These are phyloP conservation scores for Myxocyprinus asiaticus DNA, from an alignment of 2,113 vertebrate genomes.

Conservation along the genomic window DNA sequence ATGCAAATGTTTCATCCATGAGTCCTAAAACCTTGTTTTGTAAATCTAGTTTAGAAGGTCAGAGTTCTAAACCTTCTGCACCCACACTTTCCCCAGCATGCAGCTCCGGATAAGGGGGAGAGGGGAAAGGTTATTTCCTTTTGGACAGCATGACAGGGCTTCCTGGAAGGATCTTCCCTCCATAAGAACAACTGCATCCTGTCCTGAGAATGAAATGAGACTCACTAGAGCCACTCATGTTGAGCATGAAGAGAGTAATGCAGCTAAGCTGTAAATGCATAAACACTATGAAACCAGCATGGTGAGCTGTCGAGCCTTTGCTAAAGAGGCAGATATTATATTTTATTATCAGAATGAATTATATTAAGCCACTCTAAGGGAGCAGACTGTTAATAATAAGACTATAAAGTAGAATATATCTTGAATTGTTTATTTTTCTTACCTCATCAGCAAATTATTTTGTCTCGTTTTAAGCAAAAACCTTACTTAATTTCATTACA, in stretches of 20 bases:
- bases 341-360: not conserved
- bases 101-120: slow-evolving; percentile 7
- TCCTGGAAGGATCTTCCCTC: slow-evolving; percentile 47
- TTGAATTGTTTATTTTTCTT: no score
- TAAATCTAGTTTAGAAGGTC: slow-evolving; percentile 6
- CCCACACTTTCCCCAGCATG: not conserved
- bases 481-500: no score
- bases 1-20: not conserved
- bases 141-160: slow-evolving; percentile 44
- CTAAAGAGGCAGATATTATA: not conserved
- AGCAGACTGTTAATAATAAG: not conserved
- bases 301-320: not conserved
- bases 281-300: not conserved
- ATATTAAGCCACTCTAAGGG: not conserved
- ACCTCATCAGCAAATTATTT: no score
- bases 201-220: slow-evolving; percentile 1
- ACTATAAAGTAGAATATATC: no score
- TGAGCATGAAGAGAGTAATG: not conserved
- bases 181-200: slow-evolving; percentile 34
- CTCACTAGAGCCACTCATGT: not conserved
- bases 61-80: not conserved
- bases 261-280: not conserved
- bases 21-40: slow-evolving; percentile 3
- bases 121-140: slow-evolving; percentile 51
- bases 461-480: no score